These are phyloP conservation scores for Cyanocitta stelleri DNA, from an alignment of 2,113 vertebrate genomes.

Conservation along the genomic window DNA sequence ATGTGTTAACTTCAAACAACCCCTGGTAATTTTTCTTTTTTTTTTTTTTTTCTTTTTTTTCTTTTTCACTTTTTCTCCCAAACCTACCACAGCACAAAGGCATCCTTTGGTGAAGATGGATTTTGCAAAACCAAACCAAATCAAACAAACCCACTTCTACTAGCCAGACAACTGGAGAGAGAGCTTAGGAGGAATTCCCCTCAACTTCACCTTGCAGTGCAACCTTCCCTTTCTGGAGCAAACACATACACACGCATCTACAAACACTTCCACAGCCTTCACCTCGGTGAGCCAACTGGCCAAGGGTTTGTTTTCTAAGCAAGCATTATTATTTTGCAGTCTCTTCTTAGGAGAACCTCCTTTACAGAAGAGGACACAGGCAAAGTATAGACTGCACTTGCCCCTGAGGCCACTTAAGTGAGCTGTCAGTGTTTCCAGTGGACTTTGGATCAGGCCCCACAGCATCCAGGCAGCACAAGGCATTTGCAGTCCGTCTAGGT, in stretches of 20 bases:
- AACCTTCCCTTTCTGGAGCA: background rate
- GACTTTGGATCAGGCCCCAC: conserved; percentile 44
- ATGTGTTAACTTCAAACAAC: conserved; percentile 58
- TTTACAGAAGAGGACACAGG: background rate
- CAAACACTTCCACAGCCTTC: background rate
- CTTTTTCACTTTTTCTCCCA: background rate
- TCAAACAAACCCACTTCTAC: conserved; percentile 36
- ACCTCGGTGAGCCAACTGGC: background rate
- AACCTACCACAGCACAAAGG: conserved; percentile 43
- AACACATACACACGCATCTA: background rate
- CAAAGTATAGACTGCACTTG: background rate
- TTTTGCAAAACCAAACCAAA: conserved; percentile 40
- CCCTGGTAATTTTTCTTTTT: background rate
- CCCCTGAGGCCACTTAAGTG: background rate
- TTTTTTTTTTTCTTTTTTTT: background rate
- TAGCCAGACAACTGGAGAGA: background rate
- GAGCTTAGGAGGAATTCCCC: conserved; percentile 48
- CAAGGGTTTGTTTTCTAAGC: background rate
- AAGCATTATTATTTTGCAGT: background rate
- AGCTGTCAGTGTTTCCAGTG: conserved; percentile 18
- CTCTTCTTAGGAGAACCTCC: background rate
- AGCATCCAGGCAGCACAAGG: conserved; percentile 30
- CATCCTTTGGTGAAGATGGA: conserved; percentile 29
- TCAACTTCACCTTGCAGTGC: conserved; percentile 23
- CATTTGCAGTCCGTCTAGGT: conserved; percentile 30